Base-by-base conservation (phyloP, 23 tunicate species). In the Botrylloides violaceus region DNA sequence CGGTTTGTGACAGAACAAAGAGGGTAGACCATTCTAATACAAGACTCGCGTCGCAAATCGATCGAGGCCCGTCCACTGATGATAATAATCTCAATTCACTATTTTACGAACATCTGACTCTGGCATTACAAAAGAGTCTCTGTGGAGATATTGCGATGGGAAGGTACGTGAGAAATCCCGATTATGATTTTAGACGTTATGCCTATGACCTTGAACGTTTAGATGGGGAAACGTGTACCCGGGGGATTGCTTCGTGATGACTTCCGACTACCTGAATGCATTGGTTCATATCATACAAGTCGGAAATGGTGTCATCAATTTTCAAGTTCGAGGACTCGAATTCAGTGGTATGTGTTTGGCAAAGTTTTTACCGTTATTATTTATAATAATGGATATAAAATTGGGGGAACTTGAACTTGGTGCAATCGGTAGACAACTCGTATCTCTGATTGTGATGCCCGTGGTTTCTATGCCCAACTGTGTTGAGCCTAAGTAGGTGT, bases 261-360 rank as follows among this genome's bases (percentile, higher is more conserved):
- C 98, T 6, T 93, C 98, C 2, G 86, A 81, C 43, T 43, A 81
- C 53, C 64, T 93, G 50, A 93, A 93, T 56, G 98, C 95, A 24
- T 50, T 93, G 26, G 83, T 93, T 28, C 95, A 93, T 31, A 73
- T 93, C 34, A 77, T 93, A 4, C 98, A 93, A 50, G 29, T 26
- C 4, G 88, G 85, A 39, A 93, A 93, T 59, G 98, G 89, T 6
- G 43, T 93, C 3, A 48, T 93, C 1, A 76, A 95, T 7, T 93
- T 93, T 70, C 98, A 93, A 73, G 81, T 93, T 22, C 84, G 98
- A 15, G 98, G 98, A 1, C 70, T 93, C 31, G 98, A 93, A 50
- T 93, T 93, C 47, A 82, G 77, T 29, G 98, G 98, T 92, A 59
- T n/a, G n/a, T n/a, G n/a, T n/a, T n/a, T n/a, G n/a, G n/a, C n/a